These are phyloP conservation scores for Pocillopora meandrina DNA, from an alignment of 92 coral and sea anemone species.

Conservation along the genomic window DNA sequence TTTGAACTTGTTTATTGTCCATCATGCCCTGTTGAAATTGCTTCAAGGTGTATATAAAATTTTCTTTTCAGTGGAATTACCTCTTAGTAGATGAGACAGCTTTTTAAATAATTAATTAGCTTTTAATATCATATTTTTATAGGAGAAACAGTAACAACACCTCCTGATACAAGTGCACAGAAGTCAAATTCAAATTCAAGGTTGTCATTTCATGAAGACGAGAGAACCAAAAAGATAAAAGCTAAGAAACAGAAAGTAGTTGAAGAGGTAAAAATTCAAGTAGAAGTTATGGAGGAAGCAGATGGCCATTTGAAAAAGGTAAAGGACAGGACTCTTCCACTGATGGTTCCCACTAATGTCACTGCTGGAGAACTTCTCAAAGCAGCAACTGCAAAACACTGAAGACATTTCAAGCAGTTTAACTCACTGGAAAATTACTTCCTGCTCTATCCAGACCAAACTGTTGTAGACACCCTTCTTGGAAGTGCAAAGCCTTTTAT, in stretches of 20 bases:
- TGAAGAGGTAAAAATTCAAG: slow-evolving; percentile 66
- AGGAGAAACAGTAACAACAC: slow-evolving; percentile 29
- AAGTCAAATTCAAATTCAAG: slow-evolving; percentile 15
- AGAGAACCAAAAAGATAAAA: slow-evolving; percentile 33
- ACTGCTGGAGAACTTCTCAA: slow-evolving; percentile 32
- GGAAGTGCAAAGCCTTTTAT: slow-evolving; percentile 20
- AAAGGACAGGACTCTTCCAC: slow-evolving; percentile 60
- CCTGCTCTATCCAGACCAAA: slow-evolving; percentile 24
- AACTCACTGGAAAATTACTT: slow-evolving; percentile 18
- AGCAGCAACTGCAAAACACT: slow-evolving; percentile 33
- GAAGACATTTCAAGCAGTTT: slow-evolving; percentile 37
- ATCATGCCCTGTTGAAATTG: slow-evolving; percentile 7
- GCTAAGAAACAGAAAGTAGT: slow-evolving; percentile 44
- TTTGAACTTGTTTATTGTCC: slow-evolving; percentile 10
- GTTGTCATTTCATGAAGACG: slow-evolving; percentile 33
- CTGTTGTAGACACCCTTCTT: slow-evolving; percentile 35
- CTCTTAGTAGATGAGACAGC: slow-evolving; percentile 8
- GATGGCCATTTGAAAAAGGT: slow-evolving; percentile 47
- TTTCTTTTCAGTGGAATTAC: slow-evolving; percentile 10
- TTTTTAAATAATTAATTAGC: slow-evolving; percentile 18
- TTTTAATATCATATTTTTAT: background rate
- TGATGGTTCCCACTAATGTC: slow-evolving; percentile 28
- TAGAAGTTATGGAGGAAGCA: slow-evolving; percentile 51
- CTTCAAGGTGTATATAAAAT: slow-evolving; percentile 1
- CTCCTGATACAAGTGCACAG: slow-evolving; percentile 21